phyloP scores from a whole-genome alignment of 2,113 vertebrate species.

The Suncus etruscus region DNA sequence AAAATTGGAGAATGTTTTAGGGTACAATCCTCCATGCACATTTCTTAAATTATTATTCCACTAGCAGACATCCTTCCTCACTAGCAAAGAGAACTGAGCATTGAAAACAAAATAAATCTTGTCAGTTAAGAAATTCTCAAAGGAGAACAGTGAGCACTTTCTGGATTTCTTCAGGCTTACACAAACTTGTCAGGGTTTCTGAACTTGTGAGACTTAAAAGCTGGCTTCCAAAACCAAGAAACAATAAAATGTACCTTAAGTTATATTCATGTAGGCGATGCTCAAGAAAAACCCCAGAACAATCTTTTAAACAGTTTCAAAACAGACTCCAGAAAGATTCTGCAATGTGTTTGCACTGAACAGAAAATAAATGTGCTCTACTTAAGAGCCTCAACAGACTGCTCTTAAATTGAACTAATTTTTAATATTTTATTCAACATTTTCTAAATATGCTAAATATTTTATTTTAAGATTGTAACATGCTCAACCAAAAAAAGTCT shows the following conservation, averaged over 20 bases:
- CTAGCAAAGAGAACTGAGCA: background rate
- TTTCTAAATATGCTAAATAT: background rate
- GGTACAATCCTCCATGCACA: too few species aligned
- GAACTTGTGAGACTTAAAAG: background rate
- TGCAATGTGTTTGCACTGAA: background rate
- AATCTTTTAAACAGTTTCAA: background rate
- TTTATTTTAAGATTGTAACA: background rate
- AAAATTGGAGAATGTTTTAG: background rate
- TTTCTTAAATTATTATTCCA: background rate
- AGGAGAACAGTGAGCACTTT: background rate
- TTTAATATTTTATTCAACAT: conserved; percentile 6
- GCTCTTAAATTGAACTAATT: conserved; percentile 23
- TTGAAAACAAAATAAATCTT: background rate
- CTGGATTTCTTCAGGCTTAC: conserved; percentile 36
- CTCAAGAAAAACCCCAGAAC: background rate
- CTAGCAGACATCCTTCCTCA: background rate
- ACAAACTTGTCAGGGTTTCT: conserved; percentile 24
- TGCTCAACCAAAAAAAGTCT: background rate
- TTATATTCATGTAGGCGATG: background rate
- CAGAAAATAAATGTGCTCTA: background rate
- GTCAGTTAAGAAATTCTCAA: conserved; percentile 35
- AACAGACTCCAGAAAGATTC: background rate
- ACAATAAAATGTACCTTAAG: background rate
- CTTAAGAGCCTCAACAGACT: conserved; percentile 33
- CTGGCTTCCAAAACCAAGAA: conserved; percentile 4